These are phyloP conservation scores for Sarcophaga rosellei DNA, from an alignment of 2,888 invertebrate species.

Conservation along the genomic window DNA sequence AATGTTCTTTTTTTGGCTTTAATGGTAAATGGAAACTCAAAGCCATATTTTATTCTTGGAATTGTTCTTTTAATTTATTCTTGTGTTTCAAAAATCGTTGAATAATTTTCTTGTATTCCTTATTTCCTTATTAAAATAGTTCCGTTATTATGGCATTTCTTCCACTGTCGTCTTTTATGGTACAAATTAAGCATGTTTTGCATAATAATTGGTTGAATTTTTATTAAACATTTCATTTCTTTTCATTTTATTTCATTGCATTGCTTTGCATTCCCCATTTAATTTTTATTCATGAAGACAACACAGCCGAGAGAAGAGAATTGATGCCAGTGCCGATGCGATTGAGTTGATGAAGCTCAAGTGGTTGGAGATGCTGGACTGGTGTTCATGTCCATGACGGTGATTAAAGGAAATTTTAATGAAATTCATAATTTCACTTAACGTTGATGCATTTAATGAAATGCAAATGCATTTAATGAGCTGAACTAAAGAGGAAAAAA, in stretches of 20 bases:
- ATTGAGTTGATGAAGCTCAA: too few species aligned
- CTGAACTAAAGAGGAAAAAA: slow-evolving; percentile 13
- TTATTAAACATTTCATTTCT: slow-evolving; percentile 23
- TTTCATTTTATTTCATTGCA: background rate
- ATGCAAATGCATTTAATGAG: background rate
- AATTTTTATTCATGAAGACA: background rate
- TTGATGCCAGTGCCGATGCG: slow-evolving; percentile 15
- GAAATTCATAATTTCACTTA: slow-evolving; percentile 22
- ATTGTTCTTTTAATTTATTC: slow-evolving; percentile 33
- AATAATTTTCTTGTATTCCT: background rate
- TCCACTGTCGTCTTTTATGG: slow-evolving; percentile 11
- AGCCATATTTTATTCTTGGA: slow-evolving; percentile 51
- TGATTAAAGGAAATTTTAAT: slow-evolving; percentile 24
- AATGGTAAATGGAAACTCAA: slow-evolving; percentile 36
- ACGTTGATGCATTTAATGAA: background rate
- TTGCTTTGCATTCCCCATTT: background rate
- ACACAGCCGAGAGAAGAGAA: background rate
- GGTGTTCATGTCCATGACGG: background rate
- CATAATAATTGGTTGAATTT: slow-evolving; percentile 63
- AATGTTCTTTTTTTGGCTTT: slow-evolving; percentile 17
- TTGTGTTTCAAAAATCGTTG: slow-evolving; percentile 15
- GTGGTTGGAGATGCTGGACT: too few species aligned
- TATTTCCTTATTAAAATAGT: background rate
- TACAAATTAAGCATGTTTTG: slow-evolving; percentile 54
- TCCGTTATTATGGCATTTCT: background rate